Conservation (phyloP, 2,113 vertebrate species). For the Mormyrus lacerda region DNA sequence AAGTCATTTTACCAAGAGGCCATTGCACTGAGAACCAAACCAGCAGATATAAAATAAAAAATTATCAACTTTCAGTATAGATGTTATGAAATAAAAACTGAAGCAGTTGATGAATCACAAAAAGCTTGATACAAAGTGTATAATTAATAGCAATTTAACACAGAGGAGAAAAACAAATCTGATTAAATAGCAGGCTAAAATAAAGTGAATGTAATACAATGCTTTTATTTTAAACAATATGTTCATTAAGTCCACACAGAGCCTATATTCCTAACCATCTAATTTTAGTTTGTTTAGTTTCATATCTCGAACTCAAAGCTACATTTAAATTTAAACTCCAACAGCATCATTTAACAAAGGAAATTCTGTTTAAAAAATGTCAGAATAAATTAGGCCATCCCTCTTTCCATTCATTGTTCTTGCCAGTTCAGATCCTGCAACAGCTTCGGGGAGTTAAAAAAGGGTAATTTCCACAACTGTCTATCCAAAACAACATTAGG, state of each 20-base stretch:
- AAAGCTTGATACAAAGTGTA: background rate
- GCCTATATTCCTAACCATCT: background rate
- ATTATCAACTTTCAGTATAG: background rate
- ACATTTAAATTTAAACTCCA: constrained; percentile 28
- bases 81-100: background rate
- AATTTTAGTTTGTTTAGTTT: background rate
- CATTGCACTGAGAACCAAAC: too few species aligned
- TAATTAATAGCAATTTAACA: constrained; percentile 4
- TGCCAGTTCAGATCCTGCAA: constrained; percentile 20
- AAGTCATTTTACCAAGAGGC: background rate
- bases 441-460: constrained; percentile 10
- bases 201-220: background rate
- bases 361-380: constrained; percentile 25
- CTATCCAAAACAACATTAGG: constrained; percentile 12
- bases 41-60: background rate
- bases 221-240: background rate
- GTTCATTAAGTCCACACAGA: background rate
- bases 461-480: constrained; percentile 22
- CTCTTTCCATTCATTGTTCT: constrained; percentile 21
- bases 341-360: constrained; percentile 26
- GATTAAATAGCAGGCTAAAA: background rate
- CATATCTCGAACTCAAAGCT: background rate
- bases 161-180: background rate
- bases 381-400: constrained; percentile 30
- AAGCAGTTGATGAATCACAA: background rate